Evolutionary conservation across 2,113 vertebrate genomes (phyloP).

Genomic region (Grammomys surdaster): DNA sequence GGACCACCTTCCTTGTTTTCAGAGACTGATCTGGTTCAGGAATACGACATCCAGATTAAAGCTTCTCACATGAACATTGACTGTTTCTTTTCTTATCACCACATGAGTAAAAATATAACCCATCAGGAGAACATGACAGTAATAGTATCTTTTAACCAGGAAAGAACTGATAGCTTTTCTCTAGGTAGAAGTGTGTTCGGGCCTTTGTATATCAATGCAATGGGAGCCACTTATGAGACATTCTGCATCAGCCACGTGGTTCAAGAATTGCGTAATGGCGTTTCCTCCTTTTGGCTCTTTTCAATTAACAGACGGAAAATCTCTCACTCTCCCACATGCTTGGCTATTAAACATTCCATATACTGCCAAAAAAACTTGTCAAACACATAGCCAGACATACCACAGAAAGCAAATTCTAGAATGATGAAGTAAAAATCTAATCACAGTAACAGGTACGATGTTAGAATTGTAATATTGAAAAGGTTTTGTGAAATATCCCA

Average conservation of each 20-base stretch:
- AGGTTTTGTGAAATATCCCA: constrained; percentile 63
- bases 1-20: no score
- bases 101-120: background rate
- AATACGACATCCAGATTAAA: background rate
- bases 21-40: rapidly evolving
- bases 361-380: constrained; percentile 66
- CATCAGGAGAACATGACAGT: background rate
- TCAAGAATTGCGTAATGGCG: background rate
- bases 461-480: constrained; percentile 70
- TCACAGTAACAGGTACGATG: constrained; percentile 68
- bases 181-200: background rate
- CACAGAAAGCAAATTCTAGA: constrained; percentile 79
- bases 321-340: constrained; percentile 69
- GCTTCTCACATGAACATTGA: background rate
- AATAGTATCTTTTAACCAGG: background rate
- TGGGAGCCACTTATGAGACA: constrained; percentile 53
- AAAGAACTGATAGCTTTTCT: constrained; percentile 20
- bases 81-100: background rate
- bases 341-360: constrained; percentile 70
- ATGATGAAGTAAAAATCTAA: constrained; percentile 79
- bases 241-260: constrained; percentile 32
- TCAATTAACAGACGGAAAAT: constrained; percentile 70
- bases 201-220: background rate
- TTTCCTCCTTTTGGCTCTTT: constrained; percentile 65
- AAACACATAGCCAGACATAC: constrained; percentile 72